Evolutionary conservation across 2,888 invertebrate species (phyloP), one percentile per base, ranked within the genome.

Genomic region (Mesorhabditis spiculigera): DNA sequence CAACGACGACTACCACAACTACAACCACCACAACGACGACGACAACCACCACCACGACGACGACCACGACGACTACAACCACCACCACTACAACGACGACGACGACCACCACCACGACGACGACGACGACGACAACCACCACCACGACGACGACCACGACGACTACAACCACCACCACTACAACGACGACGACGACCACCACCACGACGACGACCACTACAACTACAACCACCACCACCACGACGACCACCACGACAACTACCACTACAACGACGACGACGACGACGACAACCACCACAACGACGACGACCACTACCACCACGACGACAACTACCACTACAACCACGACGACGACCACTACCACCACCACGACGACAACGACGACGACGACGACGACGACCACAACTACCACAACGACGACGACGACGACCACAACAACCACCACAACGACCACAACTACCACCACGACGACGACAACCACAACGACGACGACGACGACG

Each of bases 361-460:
- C 63, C 10, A 63, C 63, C 6, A 63, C 63, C 10, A 16, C 6
- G 28, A 63, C 16, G 5, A 6, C 63, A 5, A 63, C 63, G 10
- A 63, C 63, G n/a, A 63, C 63, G 10, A 72, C 71, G 0, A 67
- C 45, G 5, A 69, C 50, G 8, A 50, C 50, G n/a, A 70, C 70
- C 43, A 66, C 65, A 28, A 58, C 70, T 0, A 70, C 70, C n/a
- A 43, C 58, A 5, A 69, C 70, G 3, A 66, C 71, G 4, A 71
- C 70, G 0, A 65, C 66, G 0, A 66, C 70, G 41, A 67, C 63
- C 16, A 70, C 70, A 10, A 67, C 70, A 4, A 68, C 68, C 13
- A 63, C 50, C 50, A 50, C 50, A 50, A 50, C 50, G 50, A 50
- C 50, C 50, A 50, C 50, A 50, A 50, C 50, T 13, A 50, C 50